These are phyloP conservation scores for Probaryconus sp. DNA, from an alignment of 1,140 invertebrate genomes.

Conservation along the genomic window DNA sequence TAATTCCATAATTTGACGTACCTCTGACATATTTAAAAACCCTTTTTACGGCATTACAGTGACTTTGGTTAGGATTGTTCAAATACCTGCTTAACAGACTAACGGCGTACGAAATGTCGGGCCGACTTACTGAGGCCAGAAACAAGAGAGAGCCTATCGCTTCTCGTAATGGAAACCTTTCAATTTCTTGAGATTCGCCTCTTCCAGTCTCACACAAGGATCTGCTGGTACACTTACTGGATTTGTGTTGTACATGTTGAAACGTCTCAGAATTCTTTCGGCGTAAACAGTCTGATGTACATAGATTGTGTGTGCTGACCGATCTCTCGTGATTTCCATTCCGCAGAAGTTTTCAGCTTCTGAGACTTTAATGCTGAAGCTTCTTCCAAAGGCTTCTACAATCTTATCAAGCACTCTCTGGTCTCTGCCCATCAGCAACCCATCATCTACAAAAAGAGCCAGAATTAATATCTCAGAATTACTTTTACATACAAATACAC, in stretches of 20 bases:
- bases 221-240: conserved; percentile 14
- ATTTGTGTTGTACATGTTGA: conserved; percentile 26
- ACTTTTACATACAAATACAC: conserved; percentile 54
- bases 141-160: conserved; percentile 4
- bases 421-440: conserved; percentile 47
- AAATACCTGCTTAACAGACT: conserved; percentile 1
- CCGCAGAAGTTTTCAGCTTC: conserved; percentile 24
- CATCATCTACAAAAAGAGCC: conserved; percentile 62
- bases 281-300: conserved; percentile 20
- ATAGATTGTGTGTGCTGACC: not conserved
- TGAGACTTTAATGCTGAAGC: conserved; percentile 2
- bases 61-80: not conserved
- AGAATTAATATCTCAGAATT: conserved; percentile 50
- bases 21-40: conserved; percentile 26
- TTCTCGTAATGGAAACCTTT: conserved; percentile 2
- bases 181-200: not conserved
- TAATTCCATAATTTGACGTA: conserved; percentile 10
- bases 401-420: conserved; percentile 8
- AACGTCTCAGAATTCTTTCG: conserved; percentile 21
- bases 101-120: conserved; percentile 7
- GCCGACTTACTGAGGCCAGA: not conserved
- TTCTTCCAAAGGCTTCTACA: not conserved
- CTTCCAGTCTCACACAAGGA: conserved; percentile 16
- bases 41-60: conserved; percentile 17
- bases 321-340: conserved; percentile 32